These are phyloP conservation scores for Rugalucina vietnamica DNA, from an alignment of 2,888 invertebrate species.

Conservation along the genomic window DNA sequence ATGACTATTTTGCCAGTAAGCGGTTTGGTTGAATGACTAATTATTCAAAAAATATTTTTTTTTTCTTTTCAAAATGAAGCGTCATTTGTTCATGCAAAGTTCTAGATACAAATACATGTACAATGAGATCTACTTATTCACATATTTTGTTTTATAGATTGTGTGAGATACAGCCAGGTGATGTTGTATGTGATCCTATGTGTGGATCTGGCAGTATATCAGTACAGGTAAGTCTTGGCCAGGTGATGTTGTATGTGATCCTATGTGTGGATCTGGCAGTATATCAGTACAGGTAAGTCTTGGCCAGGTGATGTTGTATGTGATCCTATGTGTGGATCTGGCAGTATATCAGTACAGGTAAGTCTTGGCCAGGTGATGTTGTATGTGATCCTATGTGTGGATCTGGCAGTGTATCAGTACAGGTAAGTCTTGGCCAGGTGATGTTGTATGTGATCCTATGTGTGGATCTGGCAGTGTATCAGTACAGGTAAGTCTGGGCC, in stretches of 20 bases:
- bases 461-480: slow-evolving; percentile 88
- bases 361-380: slow-evolving; percentile 83
- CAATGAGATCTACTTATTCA: too few relatives aligned
- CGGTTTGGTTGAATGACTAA: too few relatives aligned
- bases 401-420: slow-evolving; percentile 87
- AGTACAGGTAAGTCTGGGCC: slow-evolving; percentile 85
- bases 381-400: slow-evolving; percentile 88
- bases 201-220: slow-evolving; percentile 88
- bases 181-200: slow-evolving; percentile 87
- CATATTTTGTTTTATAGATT: slow-evolving; percentile 79
- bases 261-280: slow-evolving; percentile 87
- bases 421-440: slow-evolving; percentile 85
- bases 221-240: slow-evolving; percentile 85
- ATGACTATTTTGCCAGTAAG: too few relatives aligned
- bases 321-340: slow-evolving; percentile 88
- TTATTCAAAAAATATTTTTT: too few relatives aligned
- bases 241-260: slow-evolving; percentile 86
- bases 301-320: slow-evolving; percentile 85
- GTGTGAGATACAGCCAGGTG: slow-evolving; percentile 83
- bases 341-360: slow-evolving; percentile 87
- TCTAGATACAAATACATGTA: too few relatives aligned
- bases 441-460: slow-evolving; percentile 87
- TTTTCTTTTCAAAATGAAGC: too few relatives aligned
- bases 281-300: slow-evolving; percentile 87
- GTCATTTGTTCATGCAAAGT: too few relatives aligned